Conservation (phyloP, 1,140 invertebrate genomes). For the Amphibalanus amphitrite region DNA sequence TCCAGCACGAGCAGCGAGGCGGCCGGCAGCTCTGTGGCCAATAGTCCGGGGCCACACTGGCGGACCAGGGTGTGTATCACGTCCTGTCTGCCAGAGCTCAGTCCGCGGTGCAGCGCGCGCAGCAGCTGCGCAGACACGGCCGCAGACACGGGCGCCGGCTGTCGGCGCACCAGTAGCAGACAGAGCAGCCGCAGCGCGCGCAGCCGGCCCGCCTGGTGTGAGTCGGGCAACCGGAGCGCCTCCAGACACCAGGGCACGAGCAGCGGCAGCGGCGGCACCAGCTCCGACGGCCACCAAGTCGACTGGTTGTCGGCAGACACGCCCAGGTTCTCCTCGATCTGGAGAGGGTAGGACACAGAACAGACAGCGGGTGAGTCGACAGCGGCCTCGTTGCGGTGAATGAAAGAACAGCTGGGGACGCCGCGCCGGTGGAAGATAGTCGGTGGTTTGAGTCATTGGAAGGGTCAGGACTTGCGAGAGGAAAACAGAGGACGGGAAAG, state of each 20-base stretch:
- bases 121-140: conserved; percentile 52
- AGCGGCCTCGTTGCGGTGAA: too few relatives aligned
- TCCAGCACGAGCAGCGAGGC: conserved; percentile 71
- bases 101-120: conserved; percentile 60
- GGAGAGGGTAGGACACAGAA: conserved; percentile 13
- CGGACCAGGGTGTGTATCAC: conserved; percentile 45
- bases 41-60: conserved; percentile 58
- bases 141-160: conserved; percentile 11
- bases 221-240: conserved; percentile 46
- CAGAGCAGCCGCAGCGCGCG: conserved; percentile 62
- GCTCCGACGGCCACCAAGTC: conserved; percentile 46
- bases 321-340: conserved; percentile 56
- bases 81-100: conserved; percentile 32
- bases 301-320: conserved; percentile 52
- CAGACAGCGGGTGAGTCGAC: too few relatives aligned
- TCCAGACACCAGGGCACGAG: conserved; percentile 71
- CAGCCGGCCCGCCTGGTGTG: conserved; percentile 52
- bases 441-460: too few relatives aligned
- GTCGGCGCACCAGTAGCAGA: conserved; percentile 41
- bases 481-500: too few relatives aligned
- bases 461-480: too few relatives aligned
- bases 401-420: too few relatives aligned
- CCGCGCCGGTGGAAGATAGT: too few relatives aligned
- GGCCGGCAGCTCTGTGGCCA: conserved; percentile 72
- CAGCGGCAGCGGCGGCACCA: conserved; percentile 62